These are phyloP conservation scores for Semaprochilodus insignis DNA, from an alignment of 2,797 vertebrate species.

Conservation along the genomic window DNA sequence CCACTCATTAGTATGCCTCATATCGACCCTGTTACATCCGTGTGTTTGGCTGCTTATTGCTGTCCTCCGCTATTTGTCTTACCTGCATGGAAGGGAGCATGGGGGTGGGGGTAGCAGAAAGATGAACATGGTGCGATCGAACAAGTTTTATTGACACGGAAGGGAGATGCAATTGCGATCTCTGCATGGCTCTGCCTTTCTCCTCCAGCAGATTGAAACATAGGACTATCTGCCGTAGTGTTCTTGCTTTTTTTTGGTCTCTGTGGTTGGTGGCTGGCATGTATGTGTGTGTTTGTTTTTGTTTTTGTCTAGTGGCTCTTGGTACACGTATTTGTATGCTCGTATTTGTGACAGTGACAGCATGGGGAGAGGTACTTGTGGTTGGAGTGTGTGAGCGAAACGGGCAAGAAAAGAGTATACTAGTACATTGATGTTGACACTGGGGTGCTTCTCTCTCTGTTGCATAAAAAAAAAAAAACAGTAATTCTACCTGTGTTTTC, in stretches of 20 bases:
- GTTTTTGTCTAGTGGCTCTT: not conserved
- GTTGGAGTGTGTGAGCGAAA: not conserved
- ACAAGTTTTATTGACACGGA: slow-evolving; percentile 2
- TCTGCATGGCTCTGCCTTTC: slow-evolving; percentile 10
- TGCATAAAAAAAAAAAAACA: too few relatives aligned
- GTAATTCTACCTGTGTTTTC: too few relatives aligned
- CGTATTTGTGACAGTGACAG: not conserved
- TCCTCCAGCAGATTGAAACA: slow-evolving; percentile 7
- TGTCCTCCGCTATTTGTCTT: not conserved
- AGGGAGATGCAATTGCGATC: slow-evolving; percentile 10
- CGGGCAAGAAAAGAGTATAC: not conserved
- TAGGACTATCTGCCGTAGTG: not conserved
- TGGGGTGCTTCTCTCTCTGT: not conserved
- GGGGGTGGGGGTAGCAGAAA: not conserved
- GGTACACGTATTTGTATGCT: not conserved
- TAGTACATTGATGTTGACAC: not conserved
- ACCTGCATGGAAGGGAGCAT: not conserved
- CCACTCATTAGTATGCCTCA: not conserved
- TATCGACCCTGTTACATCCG: not conserved
- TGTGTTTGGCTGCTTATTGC: not conserved
- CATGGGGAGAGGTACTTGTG: slow-evolving; percentile 1
- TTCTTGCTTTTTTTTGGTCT: not conserved
- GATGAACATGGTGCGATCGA: not conserved
- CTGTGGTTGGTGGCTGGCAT: slow-evolving; percentile 22
- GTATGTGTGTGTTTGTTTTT: not conserved